Evolutionary conservation across 2,113 vertebrate species (phyloP).

Genomic region (Cyphomyrus plagiostoma): DNA sequence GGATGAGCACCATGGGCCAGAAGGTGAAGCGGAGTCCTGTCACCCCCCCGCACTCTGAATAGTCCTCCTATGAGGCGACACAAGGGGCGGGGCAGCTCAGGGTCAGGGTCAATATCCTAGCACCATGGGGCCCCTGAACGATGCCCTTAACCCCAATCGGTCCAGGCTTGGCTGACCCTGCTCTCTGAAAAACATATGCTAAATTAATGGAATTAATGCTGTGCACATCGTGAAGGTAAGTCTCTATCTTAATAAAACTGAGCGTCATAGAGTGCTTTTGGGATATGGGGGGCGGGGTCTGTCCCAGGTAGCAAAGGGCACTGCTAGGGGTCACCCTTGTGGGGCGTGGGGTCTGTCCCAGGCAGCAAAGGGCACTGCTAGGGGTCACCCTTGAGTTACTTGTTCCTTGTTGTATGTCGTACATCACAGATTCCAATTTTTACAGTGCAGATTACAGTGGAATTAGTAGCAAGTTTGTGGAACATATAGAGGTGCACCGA

Average conservation of each 20-base stretch:
- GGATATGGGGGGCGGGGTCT: neutral
- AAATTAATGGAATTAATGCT: neutral
- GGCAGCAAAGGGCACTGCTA: neutral
- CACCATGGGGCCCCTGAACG: neutral
- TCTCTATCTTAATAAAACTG: neutral
- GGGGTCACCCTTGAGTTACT: neutral
- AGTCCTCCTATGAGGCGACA: constrained; percentile 73
- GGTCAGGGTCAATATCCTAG: neutral
- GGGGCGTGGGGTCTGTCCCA: neutral
- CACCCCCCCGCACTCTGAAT: constrained; percentile 85
- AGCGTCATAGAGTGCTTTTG: neutral
- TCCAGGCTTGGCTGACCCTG: neutral
- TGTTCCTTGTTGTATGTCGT: neutral
- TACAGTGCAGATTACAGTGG: neutral
- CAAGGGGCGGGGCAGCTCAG: neutral
- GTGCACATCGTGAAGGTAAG: neutral
- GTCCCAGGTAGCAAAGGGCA: too few relatives aligned
- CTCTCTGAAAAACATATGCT: neutral
- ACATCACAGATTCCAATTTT: neutral
- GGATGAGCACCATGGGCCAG: constrained; percentile 72
- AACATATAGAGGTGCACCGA: too few relatives aligned
- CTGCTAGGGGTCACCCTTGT: too few relatives aligned
- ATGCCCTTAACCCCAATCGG: neutral
- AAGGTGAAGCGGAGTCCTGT: constrained; percentile 73
- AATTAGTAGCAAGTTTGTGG: neutral